Conservation (phyloP, 2,888 invertebrate species). For the Thera britannica region DNA sequence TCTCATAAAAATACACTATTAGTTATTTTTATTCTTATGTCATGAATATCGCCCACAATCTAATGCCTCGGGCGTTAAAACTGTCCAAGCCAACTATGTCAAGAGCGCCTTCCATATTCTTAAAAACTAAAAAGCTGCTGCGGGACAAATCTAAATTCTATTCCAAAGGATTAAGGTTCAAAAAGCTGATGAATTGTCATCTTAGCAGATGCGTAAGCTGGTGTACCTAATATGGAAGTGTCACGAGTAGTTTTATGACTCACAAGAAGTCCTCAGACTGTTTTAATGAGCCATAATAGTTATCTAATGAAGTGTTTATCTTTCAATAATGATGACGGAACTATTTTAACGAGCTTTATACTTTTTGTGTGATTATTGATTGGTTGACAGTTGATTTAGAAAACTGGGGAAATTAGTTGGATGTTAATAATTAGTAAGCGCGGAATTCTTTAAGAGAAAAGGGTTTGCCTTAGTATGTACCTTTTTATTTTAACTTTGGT, state of each 20-base stretch:
- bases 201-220: slow-evolving; percentile 45
- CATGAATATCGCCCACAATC: slow-evolving; percentile 58
- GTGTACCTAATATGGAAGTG: slow-evolving; percentile 54
- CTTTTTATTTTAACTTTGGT: too few relatives aligned
- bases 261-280: slow-evolving; percentile 41
- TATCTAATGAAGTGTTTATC: slow-evolving; percentile 39
- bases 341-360: slow-evolving; percentile 27
- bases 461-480: too few relatives aligned
- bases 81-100: slow-evolving; percentile 61
- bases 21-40: slow-evolving; percentile 40
- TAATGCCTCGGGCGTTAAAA: slow-evolving; percentile 52
- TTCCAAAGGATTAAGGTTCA: slow-evolving; percentile 1
- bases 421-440: too few relatives aligned
- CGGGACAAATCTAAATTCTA: slow-evolving; percentile 32
- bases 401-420: neutral
- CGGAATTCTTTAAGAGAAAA: too few relatives aligned
- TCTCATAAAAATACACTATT: slow-evolving; percentile 37
- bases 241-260: slow-evolving; percentile 49
- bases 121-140: slow-evolving; percentile 6
- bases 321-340: slow-evolving; percentile 37
- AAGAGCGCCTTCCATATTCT: slow-evolving; percentile 53
- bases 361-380: slow-evolving; percentile 10
- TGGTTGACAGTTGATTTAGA: slow-evolving; percentile 12
- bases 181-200: slow-evolving; percentile 10
- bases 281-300: slow-evolving; percentile 36